Conservation (phyloP, 2,797 vertebrate genomes). For the Sardinella longiceps region DNA sequence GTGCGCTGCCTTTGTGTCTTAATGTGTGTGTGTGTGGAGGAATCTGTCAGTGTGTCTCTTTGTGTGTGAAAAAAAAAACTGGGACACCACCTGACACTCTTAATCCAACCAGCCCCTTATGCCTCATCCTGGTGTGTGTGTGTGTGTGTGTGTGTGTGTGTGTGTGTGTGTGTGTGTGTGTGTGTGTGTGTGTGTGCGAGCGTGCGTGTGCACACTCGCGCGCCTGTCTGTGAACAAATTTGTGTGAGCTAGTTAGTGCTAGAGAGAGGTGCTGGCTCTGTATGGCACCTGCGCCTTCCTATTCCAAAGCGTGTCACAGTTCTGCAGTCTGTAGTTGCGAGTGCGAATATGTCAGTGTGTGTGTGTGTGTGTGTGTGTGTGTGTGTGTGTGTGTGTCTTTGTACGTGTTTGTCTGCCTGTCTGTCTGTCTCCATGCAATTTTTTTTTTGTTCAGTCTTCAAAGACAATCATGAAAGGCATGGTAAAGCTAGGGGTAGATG, state of each 20-base stretch:
- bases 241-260: slow-evolving; percentile 20
- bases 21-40: neutral
- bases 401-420: neutral
- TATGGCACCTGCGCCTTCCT: slow-evolving; percentile 11
- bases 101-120: slow-evolving; percentile 26
- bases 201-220: neutral
- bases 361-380: slow-evolving; percentile 1
- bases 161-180: neutral
- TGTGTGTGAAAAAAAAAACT: slow-evolving; percentile 4
- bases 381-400: neutral
- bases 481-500: neutral
- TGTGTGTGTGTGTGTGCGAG: slow-evolving; percentile 2
- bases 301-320: neutral
- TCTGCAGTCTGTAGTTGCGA: neutral
- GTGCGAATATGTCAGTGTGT: neutral
- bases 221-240: neutral
- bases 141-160: slow-evolving; percentile 9
- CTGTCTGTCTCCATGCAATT: neutral
- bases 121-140: slow-evolving; percentile 7
- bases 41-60: neutral
- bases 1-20: neutral
- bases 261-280: neutral
- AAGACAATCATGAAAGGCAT: neutral
- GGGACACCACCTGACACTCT: slow-evolving; percentile 23
- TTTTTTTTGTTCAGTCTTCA: neutral